Evolutionary conservation across 2,888 invertebrate genomes (phyloP).

Genomic region (Drosophila merina): DNA sequence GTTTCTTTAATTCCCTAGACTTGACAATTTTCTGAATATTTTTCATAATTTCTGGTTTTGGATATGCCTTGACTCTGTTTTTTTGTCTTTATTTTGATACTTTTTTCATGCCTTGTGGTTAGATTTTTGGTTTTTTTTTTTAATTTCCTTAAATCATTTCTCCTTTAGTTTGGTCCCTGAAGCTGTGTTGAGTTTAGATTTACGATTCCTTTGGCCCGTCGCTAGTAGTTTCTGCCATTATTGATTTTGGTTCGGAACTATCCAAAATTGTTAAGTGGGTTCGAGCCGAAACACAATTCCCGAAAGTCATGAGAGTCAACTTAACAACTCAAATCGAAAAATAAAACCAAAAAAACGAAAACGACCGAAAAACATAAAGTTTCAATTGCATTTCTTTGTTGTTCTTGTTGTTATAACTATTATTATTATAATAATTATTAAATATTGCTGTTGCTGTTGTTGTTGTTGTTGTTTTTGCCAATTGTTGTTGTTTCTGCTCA

Average conservation of each 20-base stretch:
- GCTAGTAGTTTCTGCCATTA: constrained; percentile 50
- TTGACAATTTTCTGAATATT: constrained; percentile 5
- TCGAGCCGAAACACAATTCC: constrained; percentile 26
- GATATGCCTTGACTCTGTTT: constrained; percentile 36
- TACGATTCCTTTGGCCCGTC: constrained; percentile 66
- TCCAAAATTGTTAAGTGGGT: constrained; percentile 67
- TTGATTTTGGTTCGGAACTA: constrained; percentile 40
- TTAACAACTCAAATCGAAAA: constrained; percentile 27
- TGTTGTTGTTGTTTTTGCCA: constrained; percentile 53
- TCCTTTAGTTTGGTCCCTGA: constrained; percentile 82
- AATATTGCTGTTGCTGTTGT: constrained; percentile 19
- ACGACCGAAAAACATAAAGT: constrained; percentile 6
- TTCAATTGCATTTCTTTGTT: constrained; percentile 47
- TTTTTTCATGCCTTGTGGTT: constrained; percentile 36
- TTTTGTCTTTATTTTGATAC: constrained; percentile 7
- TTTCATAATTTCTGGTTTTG: neutral
- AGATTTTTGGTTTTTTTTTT: constrained; percentile 43
- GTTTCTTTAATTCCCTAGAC: constrained; percentile 23
- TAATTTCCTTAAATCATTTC: constrained; percentile 43
- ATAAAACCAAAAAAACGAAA: constrained; percentile 17
- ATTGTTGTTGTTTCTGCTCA: constrained; percentile 54
- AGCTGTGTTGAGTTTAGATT: constrained; percentile 80
- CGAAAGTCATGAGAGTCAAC: constrained; percentile 32
- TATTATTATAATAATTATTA: neutral
- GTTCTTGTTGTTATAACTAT: constrained; percentile 30